Evolutionary conservation across 2,797 vertebrate species (phyloP).

Genomic region (Hypotaenidia okinawae): DNA sequence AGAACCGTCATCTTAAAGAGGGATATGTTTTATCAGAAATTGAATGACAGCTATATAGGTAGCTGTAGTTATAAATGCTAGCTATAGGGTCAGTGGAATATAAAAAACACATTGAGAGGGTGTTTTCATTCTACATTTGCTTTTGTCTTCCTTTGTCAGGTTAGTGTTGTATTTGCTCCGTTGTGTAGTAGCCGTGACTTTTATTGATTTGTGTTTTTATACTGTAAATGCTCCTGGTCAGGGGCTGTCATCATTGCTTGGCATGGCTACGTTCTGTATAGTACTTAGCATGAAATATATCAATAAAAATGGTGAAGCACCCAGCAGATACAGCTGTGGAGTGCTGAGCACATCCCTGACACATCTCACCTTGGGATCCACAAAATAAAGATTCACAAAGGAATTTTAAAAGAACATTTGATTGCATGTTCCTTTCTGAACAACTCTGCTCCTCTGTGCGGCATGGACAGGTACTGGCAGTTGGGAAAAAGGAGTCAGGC

Average conservation of each 20-base stretch:
- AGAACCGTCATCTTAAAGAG: conserved; percentile 45
- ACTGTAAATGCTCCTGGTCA: conserved; percentile 35
- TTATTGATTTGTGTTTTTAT: conserved; percentile 45
- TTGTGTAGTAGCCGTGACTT: conserved; percentile 10
- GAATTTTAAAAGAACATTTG: not conserved
- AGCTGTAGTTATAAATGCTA: conserved; percentile 43
- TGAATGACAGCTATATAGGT: conserved; percentile 52
- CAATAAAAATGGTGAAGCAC: not conserved
- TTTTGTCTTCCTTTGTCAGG: conserved; percentile 60
- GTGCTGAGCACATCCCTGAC: conserved; percentile 6
- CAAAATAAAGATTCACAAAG: not conserved
- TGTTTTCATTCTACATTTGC: conserved; percentile 53
- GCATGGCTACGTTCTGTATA: not conserved
- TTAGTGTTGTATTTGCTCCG: conserved; percentile 40
- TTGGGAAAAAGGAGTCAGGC: not conserved
- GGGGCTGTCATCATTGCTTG: conserved; percentile 24
- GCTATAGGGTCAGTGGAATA: conserved; percentile 46
- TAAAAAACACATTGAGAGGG: conserved; percentile 41
- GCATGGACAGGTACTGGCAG: not conserved
- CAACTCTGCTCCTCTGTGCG: not conserved
- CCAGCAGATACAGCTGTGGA: not conserved
- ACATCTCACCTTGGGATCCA: conserved; percentile 11
- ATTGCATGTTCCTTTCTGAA: not conserved
- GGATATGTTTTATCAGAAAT: not conserved
- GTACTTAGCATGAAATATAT: conserved; percentile 41